Percentiles rank a stretch among this genome's conserved stretches.
Conservation (phyloP, 2,113 vertebrate genomes). For the Misgurnus anguillicaudatus region DNA sequence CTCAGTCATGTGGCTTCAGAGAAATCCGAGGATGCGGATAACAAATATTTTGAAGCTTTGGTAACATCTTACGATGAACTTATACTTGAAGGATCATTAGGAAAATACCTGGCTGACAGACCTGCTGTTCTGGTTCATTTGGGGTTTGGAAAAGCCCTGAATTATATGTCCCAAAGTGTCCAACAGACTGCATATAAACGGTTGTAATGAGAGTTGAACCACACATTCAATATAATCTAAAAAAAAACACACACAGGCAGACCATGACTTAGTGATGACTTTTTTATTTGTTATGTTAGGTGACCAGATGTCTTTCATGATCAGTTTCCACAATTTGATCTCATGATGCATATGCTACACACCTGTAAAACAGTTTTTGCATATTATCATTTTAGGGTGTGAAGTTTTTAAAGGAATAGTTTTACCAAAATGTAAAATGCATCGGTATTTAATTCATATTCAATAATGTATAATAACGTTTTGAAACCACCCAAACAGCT, state of each 20-base stretch:
- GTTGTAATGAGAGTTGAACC: background rate
- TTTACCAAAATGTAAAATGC: too few species aligned
- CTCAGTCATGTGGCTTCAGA: constrained; percentile 16
- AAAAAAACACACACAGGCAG: background rate
- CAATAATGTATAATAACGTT: too few species aligned
- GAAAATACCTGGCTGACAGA: constrained; percentile 20
- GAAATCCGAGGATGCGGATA: background rate
- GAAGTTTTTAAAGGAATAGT: too few species aligned
- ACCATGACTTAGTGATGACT: too few species aligned
- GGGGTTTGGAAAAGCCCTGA: constrained; percentile 30
- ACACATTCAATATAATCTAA: background rate
- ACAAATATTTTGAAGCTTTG: background rate
- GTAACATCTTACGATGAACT: background rate
- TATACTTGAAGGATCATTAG: background rate
- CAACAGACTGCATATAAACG: background rate
- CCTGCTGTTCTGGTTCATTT: constrained; percentile 11
- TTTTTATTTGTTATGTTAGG: too few species aligned
- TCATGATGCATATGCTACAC: too few species aligned
- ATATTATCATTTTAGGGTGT: too few species aligned
- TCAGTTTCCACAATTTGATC: too few species aligned
- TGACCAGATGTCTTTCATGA: too few species aligned
- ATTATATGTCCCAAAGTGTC: constrained; percentile 23
- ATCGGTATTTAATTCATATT: too few species aligned
- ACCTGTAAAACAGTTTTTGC: too few species aligned
- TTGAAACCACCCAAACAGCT: too few species aligned